A percentile compares a stretch with the other conserved stretches of the same genome.
phyloP scores from a whole-genome alignment of 1,140 invertebrate species.

The Drosophila melanica region DNA sequence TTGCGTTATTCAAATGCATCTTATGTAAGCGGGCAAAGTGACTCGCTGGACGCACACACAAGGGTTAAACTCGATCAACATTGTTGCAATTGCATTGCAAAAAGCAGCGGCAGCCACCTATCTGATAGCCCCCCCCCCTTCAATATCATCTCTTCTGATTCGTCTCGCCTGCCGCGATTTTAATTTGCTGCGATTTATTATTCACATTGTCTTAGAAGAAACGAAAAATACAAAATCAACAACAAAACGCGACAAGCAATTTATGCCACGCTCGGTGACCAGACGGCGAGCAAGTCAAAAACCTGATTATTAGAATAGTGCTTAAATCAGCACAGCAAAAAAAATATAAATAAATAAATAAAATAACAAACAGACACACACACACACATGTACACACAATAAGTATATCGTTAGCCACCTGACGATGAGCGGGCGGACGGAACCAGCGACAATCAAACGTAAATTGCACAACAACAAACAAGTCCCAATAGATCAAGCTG shows the following conservation, averaged over 20 bases:
- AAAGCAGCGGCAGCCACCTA: not conserved
- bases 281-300: conserved; percentile 52
- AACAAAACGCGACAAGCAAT: conserved; percentile 28
- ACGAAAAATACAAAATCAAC: conserved; percentile 8
- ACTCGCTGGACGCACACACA: conserved; percentile 1
- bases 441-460: conserved; percentile 39
- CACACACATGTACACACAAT: conserved; percentile 2
- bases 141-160: not conserved
- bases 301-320: conserved; percentile 66
- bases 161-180: not conserved
- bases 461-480: conserved; percentile 50
- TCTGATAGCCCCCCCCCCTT: not conserved
- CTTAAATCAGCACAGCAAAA: conserved; percentile 32
- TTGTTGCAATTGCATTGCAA: conserved; percentile 10
- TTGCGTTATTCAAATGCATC: not conserved
- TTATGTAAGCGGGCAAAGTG: not conserved
- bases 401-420: conserved; percentile 41
- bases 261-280: conserved; percentile 36
- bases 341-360: not conserved
- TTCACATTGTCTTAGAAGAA: conserved; percentile 35
- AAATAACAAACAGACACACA: conserved; percentile 2
- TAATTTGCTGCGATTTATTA: conserved; percentile 38
- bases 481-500: not conserved
- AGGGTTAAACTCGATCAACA: conserved; percentile 27
- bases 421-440: conserved; percentile 27